Base-by-base conservation (phyloP, 2,113 vertebrate genomes). In the Scopus umbretta region DNA sequence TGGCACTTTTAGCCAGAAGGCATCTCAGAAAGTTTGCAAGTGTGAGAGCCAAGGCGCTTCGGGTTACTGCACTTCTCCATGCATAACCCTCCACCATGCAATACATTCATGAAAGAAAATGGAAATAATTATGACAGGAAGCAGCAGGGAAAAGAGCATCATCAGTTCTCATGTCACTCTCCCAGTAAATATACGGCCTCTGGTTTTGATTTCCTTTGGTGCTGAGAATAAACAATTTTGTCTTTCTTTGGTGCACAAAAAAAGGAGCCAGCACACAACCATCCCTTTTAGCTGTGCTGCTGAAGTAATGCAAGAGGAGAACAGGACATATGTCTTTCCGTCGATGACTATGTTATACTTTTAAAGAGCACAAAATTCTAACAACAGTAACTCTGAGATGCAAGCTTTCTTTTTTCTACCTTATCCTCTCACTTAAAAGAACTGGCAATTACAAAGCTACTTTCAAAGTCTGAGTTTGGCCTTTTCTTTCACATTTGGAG, bases 21-120 rank as follows among this genome's bases (percentile, higher is more conserved):
- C 61, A 56, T 42, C 73, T 83, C 90, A 78, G 30, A n/a, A 92
- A 76, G 36, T 74, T 22, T 72, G 71, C 40, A 87, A 86, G 68
- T 0, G 0, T 34, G 50, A 90, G 66, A 27, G 5, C 7, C 32
- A n/a, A 9, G 42, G 55, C 0, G 0, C 47, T 90, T 58, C 0
- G 10, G 71, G 32, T 72, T 91, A 71, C 52, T 40, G 40, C 34
- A 18, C 18, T 61, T 81, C 36, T 91, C 72, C 16, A 16, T 0
- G 5, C 49, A 72, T 25, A 91, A 53, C 61, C 34, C 72, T 91
- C 68, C 45, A 88, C 65, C 52, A 55, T 12, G 56, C 61, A 90
- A 86, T 30, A 68, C 13, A 63, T 36, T 88, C 17, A 36, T 1
- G 7, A 85, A 74, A 81, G 42, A 95, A 94, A 91, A 73, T 25